Evolutionary conservation across 2,797 vertebrate species (phyloP).

Genomic region (Micrastur ruficollis): DNA sequence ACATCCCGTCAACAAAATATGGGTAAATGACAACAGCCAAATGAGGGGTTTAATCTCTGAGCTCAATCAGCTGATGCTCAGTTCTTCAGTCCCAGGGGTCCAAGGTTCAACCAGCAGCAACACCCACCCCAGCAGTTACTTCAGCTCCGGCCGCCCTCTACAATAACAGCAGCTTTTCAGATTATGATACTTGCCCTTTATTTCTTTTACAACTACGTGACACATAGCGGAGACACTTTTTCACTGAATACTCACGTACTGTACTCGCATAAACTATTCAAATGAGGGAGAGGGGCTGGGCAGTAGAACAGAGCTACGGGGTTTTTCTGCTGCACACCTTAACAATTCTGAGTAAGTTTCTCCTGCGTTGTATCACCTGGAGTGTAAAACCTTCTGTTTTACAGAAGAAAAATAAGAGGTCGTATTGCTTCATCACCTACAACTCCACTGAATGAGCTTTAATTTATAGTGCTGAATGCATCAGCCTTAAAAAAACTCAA

Average conservation of each 20-base stretch:
- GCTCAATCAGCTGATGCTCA: not conserved
- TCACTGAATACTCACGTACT: too few species aligned
- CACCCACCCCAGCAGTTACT: not conserved
- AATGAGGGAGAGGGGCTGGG: not conserved
- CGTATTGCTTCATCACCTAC: not conserved
- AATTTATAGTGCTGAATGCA: not conserved
- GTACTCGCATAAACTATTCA: not conserved
- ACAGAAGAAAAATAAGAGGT: not conserved
- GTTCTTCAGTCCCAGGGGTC: not conserved
- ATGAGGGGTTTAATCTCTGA: not conserved
- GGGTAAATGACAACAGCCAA: not conserved
- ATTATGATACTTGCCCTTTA: too few species aligned
- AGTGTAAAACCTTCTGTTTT: not conserved
- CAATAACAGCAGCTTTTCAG: not conserved
- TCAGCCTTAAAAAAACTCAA: not conserved
- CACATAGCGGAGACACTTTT: not conserved
- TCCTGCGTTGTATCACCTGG: not conserved
- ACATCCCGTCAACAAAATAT: too few species aligned
- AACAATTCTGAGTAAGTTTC: not conserved
- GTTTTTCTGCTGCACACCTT: not conserved
- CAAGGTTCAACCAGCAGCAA: not conserved
- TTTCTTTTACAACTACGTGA: not conserved
- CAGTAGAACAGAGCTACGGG: not conserved
- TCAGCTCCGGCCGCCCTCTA: not conserved
- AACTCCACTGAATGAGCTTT: conserved; percentile 3